These are phyloP conservation scores for Metaphire vulgaris DNA, from an alignment of 1,140 invertebrate species.

Conservation along the genomic window DNA sequence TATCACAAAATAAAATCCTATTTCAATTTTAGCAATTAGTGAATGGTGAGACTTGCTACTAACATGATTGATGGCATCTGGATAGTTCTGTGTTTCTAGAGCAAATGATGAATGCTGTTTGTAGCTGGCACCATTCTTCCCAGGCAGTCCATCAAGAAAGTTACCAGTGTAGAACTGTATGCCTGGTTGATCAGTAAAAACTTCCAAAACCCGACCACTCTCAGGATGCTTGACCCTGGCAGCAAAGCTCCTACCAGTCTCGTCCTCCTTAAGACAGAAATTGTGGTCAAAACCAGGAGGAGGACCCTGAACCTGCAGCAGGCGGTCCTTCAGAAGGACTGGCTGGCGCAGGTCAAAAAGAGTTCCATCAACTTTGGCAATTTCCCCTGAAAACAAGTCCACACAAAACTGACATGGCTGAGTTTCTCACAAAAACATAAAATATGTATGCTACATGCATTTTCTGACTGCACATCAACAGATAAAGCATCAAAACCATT, in stretches of 20 bases:
- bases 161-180: conserved; percentile 77
- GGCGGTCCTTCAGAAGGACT: conserved; percentile 51
- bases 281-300: conserved; percentile 69
- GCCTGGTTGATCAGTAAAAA: conserved; percentile 74
- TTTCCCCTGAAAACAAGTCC: conserved; percentile 56
- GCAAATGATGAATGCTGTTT: conserved; percentile 74
- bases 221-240: conserved; percentile 60
- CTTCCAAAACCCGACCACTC: conserved; percentile 67
- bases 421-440: too few relatives aligned
- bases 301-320: conserved; percentile 37
- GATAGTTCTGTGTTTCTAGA: conserved; percentile 85
- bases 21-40: background rate
- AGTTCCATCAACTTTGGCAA: conserved; percentile 61
- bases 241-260: conserved; percentile 35
- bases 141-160: conserved; percentile 60
- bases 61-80: conserved; percentile 79
- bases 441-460: too few relatives aligned
- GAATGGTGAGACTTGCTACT: background rate
- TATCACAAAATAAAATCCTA: background rate
- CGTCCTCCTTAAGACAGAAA: conserved; percentile 59
- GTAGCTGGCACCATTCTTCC: conserved; percentile 66
- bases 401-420: background rate
- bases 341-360: conserved; percentile 64
- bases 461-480: too few relatives aligned
- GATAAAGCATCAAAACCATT: too few relatives aligned